Conservation (phyloP, 1,140 invertebrate species). For the Aphis gossypii region DNA sequence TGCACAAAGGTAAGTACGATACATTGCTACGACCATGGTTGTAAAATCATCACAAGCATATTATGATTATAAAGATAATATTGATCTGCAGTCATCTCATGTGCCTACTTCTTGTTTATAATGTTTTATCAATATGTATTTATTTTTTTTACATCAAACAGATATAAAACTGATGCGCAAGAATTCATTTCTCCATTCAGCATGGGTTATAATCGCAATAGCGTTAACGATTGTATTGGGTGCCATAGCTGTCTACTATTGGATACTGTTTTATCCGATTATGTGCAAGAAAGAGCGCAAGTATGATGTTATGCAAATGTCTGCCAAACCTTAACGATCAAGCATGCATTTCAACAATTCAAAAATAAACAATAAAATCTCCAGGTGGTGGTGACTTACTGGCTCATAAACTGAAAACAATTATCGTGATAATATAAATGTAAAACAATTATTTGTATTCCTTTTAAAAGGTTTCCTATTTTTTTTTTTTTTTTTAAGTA, state of each 20-base stretch:
- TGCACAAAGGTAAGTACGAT: background rate
- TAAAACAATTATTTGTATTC: slow-evolving; percentile 6
- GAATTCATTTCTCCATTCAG: slow-evolving; percentile 63
- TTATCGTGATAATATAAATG: background rate
- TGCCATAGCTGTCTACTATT: slow-evolving; percentile 69
- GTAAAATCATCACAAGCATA: too few relatives aligned
- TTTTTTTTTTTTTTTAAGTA: background rate
- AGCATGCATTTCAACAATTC: background rate
- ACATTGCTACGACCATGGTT: background rate
- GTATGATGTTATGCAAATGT: slow-evolving; percentile 70
- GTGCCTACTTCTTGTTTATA: background rate
- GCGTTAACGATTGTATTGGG: slow-evolving; percentile 67
- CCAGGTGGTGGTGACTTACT: slow-evolving; percentile 1
- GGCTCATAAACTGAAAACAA: background rate
- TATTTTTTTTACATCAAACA: background rate
- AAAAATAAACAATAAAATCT: slow-evolving; percentile 32
- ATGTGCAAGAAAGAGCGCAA: slow-evolving; percentile 69
- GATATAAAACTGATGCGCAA: background rate
- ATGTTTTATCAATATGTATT: background rate
- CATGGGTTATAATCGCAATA: slow-evolving; percentile 69
- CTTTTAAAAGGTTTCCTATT: background rate
- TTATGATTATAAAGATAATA: background rate
- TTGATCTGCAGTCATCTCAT: background rate
- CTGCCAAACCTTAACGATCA: slow-evolving; percentile 59
- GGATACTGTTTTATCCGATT: slow-evolving; percentile 71